Evolutionary conservation across 2,888 invertebrate species (phyloP).

Genomic region (Pristionchus entomophagus): DNA sequence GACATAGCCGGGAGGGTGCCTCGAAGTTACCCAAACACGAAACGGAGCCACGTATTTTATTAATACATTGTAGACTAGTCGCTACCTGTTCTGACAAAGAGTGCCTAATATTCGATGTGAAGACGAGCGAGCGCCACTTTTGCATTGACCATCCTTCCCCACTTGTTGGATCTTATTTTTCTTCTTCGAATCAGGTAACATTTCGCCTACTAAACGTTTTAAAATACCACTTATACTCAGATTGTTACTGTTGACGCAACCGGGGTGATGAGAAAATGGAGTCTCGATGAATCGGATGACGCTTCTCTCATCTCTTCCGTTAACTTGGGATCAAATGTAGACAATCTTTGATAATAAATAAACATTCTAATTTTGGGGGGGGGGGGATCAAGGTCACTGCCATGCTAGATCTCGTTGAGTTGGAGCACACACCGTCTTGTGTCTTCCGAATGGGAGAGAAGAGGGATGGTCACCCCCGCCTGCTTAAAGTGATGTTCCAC

Average conservation of each 20-base stretch:
- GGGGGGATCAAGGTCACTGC: too few species aligned
- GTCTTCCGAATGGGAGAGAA: too few species aligned
- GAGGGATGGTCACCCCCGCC: too few species aligned
- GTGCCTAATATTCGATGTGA: background rate
- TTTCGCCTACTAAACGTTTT: too few species aligned
- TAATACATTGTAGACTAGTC: background rate
- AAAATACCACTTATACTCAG: background rate
- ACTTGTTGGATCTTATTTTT: constrained; percentile 21
- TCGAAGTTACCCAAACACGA: too few species aligned
- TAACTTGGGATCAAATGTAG: background rate
- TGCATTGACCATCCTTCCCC: background rate
- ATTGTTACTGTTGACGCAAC: background rate
- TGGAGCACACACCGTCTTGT: too few species aligned
- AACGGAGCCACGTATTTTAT: too few species aligned
- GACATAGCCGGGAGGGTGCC: too few species aligned
- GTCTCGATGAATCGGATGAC: background rate
- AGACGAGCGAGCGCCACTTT: constrained; percentile 1
- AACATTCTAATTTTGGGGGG: too few species aligned
- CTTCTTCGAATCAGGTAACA: background rate
- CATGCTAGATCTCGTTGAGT: too few species aligned
- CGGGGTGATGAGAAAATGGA: constrained; percentile 22
- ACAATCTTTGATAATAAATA: too few species aligned
- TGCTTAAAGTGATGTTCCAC: too few species aligned
- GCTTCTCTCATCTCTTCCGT: background rate
- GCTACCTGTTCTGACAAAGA: constrained; percentile 13